Evolutionary conservation across 2,888 invertebrate genomes (phyloP).

Genomic region (Epirrhoe tristata): DNA sequence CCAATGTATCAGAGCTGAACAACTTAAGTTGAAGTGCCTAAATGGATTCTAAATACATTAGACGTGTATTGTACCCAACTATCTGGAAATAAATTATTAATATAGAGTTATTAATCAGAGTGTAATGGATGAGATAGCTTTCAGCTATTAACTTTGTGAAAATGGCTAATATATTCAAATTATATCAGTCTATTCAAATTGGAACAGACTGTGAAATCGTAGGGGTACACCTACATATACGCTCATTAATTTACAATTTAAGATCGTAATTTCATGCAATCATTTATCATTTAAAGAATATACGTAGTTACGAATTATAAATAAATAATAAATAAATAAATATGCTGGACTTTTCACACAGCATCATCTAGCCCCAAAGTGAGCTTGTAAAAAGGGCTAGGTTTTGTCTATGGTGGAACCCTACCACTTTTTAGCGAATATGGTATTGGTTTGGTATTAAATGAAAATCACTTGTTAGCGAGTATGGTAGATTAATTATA

Average conservation of each 20-base stretch:
- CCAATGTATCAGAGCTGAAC: constrained; percentile 1
- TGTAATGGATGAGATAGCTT: constrained; percentile 30
- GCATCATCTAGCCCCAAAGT: no score
- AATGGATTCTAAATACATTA: constrained; percentile 62
- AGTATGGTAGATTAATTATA: no score
- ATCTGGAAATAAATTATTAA: constrained; percentile 53
- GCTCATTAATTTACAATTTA: background rate
- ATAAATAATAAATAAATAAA: no score
- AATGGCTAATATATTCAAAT: constrained; percentile 32
- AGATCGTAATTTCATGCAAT: background rate
- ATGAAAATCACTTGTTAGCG: no score
- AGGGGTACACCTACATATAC: background rate
- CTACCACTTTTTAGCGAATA: no score
- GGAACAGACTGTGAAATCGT: constrained; percentile 6
- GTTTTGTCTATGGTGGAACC: no score
- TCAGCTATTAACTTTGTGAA: constrained; percentile 28
- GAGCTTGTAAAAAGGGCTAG: no score
- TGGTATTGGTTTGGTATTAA: no score
- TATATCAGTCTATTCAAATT: constrained; percentile 18
- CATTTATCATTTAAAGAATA: no score
- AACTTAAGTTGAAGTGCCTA: constrained; percentile 46
- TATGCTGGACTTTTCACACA: no score
- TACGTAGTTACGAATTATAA: no score
- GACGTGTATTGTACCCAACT: constrained; percentile 47
- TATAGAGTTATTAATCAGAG: constrained; percentile 47